Conservation (phyloP, 2,888 invertebrate genomes). For the Hirtodrosophila alboralis region DNA sequence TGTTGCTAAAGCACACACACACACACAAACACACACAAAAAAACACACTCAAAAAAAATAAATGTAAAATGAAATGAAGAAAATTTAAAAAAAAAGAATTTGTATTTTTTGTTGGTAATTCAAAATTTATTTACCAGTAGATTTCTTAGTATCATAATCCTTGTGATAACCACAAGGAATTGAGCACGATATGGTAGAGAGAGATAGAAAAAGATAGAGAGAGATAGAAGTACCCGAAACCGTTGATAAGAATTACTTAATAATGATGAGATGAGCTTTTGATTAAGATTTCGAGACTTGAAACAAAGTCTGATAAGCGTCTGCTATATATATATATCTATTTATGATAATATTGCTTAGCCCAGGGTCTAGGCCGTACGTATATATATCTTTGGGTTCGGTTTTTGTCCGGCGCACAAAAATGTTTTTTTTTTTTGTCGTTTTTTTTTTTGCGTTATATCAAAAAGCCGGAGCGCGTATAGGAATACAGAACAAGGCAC, state of each 20-base stretch:
- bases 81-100: slow-evolving; percentile 7
- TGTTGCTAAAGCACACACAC: too few relatives aligned
- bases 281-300: slow-evolving; percentile 14
- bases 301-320: slow-evolving; percentile 15
- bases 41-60: neutral
- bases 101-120: slow-evolving; percentile 41
- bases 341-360: slow-evolving; percentile 11
- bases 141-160: slow-evolving; percentile 68
- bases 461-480: slow-evolving; percentile 6
- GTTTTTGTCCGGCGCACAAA: too few relatives aligned
- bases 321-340: too few relatives aligned
- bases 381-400: neutral
- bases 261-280: too few relatives aligned
- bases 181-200: too few relatives aligned
- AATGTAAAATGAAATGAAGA: neutral
- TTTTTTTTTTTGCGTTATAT: neutral
- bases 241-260: too few relatives aligned
- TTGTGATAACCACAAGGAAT: slow-evolving; percentile 9
- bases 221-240: too few relatives aligned
- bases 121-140: slow-evolving; percentile 76
- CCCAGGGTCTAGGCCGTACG: slow-evolving; percentile 30
- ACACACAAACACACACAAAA: too few relatives aligned
- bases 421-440: neutral
- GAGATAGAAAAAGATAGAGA: too few relatives aligned
- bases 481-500: slow-evolving; percentile 40